These are phyloP conservation scores for Galaxea fascicularis DNA, from an alignment of 92 coral and sea anemone genomes.

Conservation along the genomic window DNA sequence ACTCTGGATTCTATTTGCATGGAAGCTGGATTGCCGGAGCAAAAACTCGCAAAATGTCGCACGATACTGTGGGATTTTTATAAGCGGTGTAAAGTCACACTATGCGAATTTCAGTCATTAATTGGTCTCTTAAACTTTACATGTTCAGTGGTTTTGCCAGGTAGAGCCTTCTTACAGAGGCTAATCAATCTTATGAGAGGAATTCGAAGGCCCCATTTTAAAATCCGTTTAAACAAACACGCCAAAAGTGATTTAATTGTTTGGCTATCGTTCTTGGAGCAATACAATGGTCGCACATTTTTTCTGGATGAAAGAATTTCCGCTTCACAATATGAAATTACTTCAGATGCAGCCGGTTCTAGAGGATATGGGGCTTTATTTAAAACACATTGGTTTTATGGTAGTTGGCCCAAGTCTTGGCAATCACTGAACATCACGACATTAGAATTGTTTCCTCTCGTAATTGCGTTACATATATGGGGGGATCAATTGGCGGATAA, in stretches of 20 bases:
- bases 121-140: conserved; percentile 23
- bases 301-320: conserved; percentile 49
- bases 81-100: not conserved
- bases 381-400: conserved; percentile 27
- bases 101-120: conserved; percentile 12
- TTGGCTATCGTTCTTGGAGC: conserved; percentile 35
- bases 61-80: conserved; percentile 1
- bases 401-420: conserved; percentile 33
- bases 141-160: conserved; percentile 20
- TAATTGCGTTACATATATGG: conserved; percentile 33
- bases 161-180: conserved; percentile 42
- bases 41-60: conserved; percentile 51
- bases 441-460: conserved; percentile 40
- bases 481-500: conserved; percentile 29
- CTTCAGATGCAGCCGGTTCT: conserved; percentile 38
- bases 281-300: conserved; percentile 35
- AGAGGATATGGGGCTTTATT: conserved; percentile 38
- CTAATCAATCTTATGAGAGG: conserved; percentile 44
- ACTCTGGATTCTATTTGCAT: conserved; percentile 54
- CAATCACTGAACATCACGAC: conserved; percentile 28
- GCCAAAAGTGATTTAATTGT: conserved; percentile 34
- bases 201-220: conserved; percentile 24
- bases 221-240: conserved; percentile 1
- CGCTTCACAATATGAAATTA: conserved; percentile 9
- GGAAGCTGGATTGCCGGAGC: conserved; percentile 62